Evolutionary conservation across 2,888 invertebrate genomes (phyloP), one percentile per base, ranked within the genome.

Genomic region (Bombylius major): DNA sequence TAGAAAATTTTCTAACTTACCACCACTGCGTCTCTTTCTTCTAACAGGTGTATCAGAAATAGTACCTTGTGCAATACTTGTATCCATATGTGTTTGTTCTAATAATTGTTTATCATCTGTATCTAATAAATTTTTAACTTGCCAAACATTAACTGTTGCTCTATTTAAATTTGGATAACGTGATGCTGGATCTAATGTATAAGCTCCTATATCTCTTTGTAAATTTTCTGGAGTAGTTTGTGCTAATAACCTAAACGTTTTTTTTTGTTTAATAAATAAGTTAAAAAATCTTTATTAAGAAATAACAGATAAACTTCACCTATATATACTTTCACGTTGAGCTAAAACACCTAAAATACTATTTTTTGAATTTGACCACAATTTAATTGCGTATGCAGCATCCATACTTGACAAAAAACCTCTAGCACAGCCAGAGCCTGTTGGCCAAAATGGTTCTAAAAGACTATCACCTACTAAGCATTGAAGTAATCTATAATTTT

Each of bases 361-460:
- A 62, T 75, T 75, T 49, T 67, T 68, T 0, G 92, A 85, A 59
- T 89, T 87, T 6, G 78, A 73, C 89, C 92, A 95, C 56, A 87
- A 78, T 63, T 89, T 82, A 57, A 97, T 85, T 60, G 93, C 90
- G 94, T 98, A 99, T 13, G 92, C 93, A 0, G 96, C 89, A 77
- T 99, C 98, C 73, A 98, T 81, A 5, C 93, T 91, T 31, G 95
- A 93, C 4, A 99, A 79, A 73, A 98, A 98, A 13, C 98, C 98
- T 56, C 98, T 82, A 0, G 97, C 98, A 76, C 96, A 96, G 1
- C 99, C 99, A 5, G 96, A 96, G 0, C 99, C 99, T 0, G 96
- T 97, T 6, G 98, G 99, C 98, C 99, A 99, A 75, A 99, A 99
- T 0, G 93, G 93, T 80, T 98, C 98, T 36, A 98, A 79, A 55